Evolutionary conservation across 2,797 vertebrate species (phyloP), one percentile per base, ranked within the genome.

Genomic region (Dryobates pubescens): DNA sequence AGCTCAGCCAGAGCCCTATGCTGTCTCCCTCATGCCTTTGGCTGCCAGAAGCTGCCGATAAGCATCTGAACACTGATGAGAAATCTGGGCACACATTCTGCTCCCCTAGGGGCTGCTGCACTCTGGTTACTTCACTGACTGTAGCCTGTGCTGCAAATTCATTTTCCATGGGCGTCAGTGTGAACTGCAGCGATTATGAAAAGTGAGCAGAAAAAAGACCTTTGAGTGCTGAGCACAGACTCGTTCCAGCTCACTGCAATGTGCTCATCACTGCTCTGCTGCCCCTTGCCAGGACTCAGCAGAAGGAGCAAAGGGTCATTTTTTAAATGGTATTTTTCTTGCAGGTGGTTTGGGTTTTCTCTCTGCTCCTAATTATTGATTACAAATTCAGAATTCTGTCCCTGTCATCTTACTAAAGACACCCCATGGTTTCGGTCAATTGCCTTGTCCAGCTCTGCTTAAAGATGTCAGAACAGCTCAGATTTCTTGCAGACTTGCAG

Each of bases 51-150:
- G 30, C 27, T 12, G n/a, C 27, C 67, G 53, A 94, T 56, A 91
- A 10, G 27, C 43, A 68, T 91, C 78, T 90, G 88, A 94, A 90
- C 19, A 65, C 45, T 77, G 85, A 85, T 56, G 62, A 92, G 80
- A 93, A 78, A 69, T 70, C 63, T 6, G 54, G 90, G 61, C 84
- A 77, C 80, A 75, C 73, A 14, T 22, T 76, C 74, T 70, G 19
- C 34, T 53, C 32, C 49, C 76, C 75, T 3, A 7, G 29, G 84
- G 68, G 70, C 45, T 58, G n/a, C 22, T 71, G 47, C 32, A 29
- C 54, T 88, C 76, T 30, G 88, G 82, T 88, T 74, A 88, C 61
- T 82, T 64, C 58, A 41, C 54, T 76, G 76, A 49, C 27, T 88
- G 69, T 61, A 47, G 27, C 4, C 1, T 43, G 27, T 54, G 75